Evolutionary conservation across 1,140 invertebrate genomes (phyloP), one percentile per base, ranked within the genome.

Genomic region (Procambarus clarkii): DNA sequence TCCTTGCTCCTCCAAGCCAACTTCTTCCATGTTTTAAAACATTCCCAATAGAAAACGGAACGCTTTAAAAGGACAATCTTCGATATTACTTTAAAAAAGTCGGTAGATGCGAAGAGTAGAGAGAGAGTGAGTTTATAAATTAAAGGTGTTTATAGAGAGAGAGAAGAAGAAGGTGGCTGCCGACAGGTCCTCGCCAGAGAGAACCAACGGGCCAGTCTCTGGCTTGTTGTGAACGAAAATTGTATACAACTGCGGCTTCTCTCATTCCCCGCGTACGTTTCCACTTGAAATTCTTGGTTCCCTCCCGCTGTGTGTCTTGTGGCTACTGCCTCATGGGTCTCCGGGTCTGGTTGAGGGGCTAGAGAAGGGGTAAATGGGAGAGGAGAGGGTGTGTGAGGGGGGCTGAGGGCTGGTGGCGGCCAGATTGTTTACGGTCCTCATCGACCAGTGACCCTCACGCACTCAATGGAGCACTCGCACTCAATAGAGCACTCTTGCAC

Each of bases 21-120:
- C 13, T 18, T 64, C 21, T 13, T 58, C 13, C 54, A 64, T 18
- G 60, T 21, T 64, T 64, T 64, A 64, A 64, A 64, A 21, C 13
- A 86, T 71, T 86, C 48, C 15, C 45, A 64, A 86, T n/a, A 86
- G 84, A 86, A 86, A 86, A 86, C 84, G 84, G 84, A 86, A 86
- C 84, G 74, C 44, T 71, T 86, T 71, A 86, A 86, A 86, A 86
- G 84, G 84, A 60, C 46, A 48, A 48, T 86, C 84, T 86, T 86
- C 76, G 69, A 77, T 76, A 86, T 74, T 50, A 76, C 77, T 54
- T 7, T n/a, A n/a, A 54, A 54, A 54, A 54, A 54, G 50, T 54
- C 8, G 13, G 50, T 54, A 13, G 50, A 13, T 54, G 50, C 13
- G 8, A 5, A 9, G 50, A 0, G 50, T 54, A 3, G 34, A 34